These are phyloP conservation scores for Petrocephalus zakoni DNA, from an alignment of 2,113 vertebrate genomes.

Conservation along the genomic window DNA sequence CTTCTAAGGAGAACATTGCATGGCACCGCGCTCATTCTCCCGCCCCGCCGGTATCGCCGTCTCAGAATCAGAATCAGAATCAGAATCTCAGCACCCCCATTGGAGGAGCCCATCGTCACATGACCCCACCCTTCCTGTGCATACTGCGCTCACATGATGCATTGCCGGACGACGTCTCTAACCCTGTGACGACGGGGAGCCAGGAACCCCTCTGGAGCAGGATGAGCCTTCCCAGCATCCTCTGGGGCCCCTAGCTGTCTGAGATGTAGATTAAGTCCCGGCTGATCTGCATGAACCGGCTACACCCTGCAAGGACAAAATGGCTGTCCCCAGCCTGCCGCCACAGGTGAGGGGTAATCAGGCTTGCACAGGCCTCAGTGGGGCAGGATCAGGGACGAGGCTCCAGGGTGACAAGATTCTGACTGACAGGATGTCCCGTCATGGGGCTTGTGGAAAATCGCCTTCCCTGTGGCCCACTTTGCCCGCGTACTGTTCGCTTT, in stretches of 20 bases:
- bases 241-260: slow-evolving; percentile 28
- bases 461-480: slow-evolving; percentile 50
- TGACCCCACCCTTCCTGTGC: background rate
- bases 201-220: background rate
- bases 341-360: slow-evolving; percentile 61
- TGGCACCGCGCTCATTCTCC: background rate
- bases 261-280: slow-evolving; percentile 57
- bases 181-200: background rate
- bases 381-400: slow-evolving; percentile 62
- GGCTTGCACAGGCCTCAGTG: slow-evolving; percentile 48
- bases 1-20: background rate
- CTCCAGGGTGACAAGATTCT: slow-evolving; percentile 31
- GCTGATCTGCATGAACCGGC: slow-evolving; percentile 53
- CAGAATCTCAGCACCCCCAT: background rate
- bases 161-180: background rate
- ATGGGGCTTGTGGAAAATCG: slow-evolving; percentile 45
- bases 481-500: slow-evolving; percentile 45
- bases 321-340: slow-evolving; percentile 65
- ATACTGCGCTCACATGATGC: background rate
- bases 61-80: too few species aligned
- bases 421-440: slow-evolving; percentile 53
- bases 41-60: background rate
- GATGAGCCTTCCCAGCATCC: background rate
- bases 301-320: slow-evolving; percentile 58
- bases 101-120: background rate